phyloP scores from a whole-genome alignment of 1,140 invertebrate genomes.

The Riptortus pedestris region DNA sequence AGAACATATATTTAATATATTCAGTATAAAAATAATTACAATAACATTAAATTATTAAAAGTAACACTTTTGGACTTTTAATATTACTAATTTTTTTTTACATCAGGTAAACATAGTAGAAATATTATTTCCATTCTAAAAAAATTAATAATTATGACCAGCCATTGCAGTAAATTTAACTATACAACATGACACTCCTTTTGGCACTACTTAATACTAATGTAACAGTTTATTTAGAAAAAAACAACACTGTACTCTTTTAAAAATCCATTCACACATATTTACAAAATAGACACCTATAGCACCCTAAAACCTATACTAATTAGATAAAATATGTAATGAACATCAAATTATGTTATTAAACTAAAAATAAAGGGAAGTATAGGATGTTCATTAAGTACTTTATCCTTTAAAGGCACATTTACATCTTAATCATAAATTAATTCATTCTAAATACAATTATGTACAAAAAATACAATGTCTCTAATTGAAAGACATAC shows the following conservation, averaged over 20 bases:
- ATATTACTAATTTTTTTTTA: slow-evolving; percentile 6
- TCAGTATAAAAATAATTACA: slow-evolving; percentile 21
- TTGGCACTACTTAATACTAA: slow-evolving; percentile 24
- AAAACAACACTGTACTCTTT: slow-evolving; percentile 20
- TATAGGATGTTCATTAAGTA: slow-evolving; percentile 7
- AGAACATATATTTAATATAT: slow-evolving; percentile 21
- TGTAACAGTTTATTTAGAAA: slow-evolving; percentile 7
- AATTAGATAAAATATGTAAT: slow-evolving; percentile 8
- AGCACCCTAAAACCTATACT: slow-evolving; percentile 14
- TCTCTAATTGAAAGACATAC: too few relatives aligned
- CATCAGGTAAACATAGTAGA: slow-evolving; percentile 5
- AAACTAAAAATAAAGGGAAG: neutral
- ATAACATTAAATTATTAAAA: slow-evolving; percentile 21
- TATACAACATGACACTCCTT: slow-evolving; percentile 23
- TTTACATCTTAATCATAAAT: neutral
- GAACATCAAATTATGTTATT: slow-evolving; percentile 1
- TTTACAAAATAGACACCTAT: slow-evolving; percentile 10
- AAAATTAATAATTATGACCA: neutral
- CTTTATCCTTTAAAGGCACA: slow-evolving; percentile 1
- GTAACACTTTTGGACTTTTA: slow-evolving; percentile 1
- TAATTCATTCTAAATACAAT: neutral
- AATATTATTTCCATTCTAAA: neutral
- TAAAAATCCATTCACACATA: neutral
- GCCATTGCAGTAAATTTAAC: slow-evolving; percentile 8
- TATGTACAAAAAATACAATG: slow-evolving; percentile 11